Evolutionary conservation across 2,113 vertebrate species (phyloP).

Genomic region (Cettia cetti): DNA sequence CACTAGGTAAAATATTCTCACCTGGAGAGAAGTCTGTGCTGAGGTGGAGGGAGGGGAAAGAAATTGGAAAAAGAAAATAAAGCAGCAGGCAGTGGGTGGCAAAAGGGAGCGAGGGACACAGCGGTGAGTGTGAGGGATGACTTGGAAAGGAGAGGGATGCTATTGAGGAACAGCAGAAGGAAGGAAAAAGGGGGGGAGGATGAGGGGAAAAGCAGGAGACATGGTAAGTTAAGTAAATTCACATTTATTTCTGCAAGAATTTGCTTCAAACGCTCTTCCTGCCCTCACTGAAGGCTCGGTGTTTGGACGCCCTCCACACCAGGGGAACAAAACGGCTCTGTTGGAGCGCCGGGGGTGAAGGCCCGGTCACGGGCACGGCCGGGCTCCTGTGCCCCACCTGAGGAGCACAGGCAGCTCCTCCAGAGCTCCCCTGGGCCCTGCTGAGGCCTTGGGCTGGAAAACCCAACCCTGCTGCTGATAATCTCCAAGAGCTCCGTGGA

Average conservation of each 20-base stretch:
- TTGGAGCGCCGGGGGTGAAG: constrained; percentile 46
- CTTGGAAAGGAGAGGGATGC: constrained; percentile 64
- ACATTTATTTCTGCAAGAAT: constrained; percentile 68
- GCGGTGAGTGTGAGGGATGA: constrained; percentile 51
- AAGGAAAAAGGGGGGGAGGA: constrained; percentile 33
- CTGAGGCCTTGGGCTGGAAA: background rate
- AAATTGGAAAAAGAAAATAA: constrained; percentile 57
- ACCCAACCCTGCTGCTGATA: background rate
- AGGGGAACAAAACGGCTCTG: constrained; percentile 53
- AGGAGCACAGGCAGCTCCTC: background rate
- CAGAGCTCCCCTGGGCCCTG: background rate
- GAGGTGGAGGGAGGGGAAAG: constrained; percentile 33
- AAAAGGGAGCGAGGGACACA: constrained; percentile 5
- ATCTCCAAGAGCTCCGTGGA: background rate
- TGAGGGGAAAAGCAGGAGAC: constrained; percentile 64
- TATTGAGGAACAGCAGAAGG: constrained; percentile 56
- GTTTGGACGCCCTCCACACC: constrained; percentile 46
- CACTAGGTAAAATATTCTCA: constrained; percentile 33
- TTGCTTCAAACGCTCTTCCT: constrained; percentile 64
- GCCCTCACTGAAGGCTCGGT: constrained; percentile 35
- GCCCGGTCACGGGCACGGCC: constrained; percentile 31
- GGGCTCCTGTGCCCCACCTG: background rate
- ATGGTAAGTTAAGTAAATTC: constrained; percentile 72
- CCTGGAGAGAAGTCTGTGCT: constrained; percentile 38
- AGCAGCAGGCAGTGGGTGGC: constrained; percentile 51